Evolutionary conservation across 2,797 vertebrate genomes (phyloP).

Genomic region (Malurus leucopterus): DNA sequence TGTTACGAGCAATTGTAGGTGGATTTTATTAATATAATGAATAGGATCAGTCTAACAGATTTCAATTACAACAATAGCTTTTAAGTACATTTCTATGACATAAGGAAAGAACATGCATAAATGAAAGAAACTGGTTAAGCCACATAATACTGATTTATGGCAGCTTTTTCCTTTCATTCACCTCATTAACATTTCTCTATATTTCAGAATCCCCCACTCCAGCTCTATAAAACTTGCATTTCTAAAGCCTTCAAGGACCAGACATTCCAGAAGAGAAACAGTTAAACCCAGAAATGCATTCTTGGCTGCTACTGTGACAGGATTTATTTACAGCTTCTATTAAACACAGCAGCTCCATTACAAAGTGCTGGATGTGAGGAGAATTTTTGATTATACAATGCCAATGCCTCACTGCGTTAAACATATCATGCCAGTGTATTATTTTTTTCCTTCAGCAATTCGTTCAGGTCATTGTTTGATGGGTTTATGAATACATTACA

Average conservation of each 20-base stretch:
- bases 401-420: constrained; percentile 65
- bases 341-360: constrained; percentile 75
- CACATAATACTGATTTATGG: constrained; percentile 55
- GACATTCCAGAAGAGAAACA: constrained; percentile 60
- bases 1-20: constrained; percentile 62
- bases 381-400: constrained; percentile 82
- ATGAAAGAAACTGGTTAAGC: constrained; percentile 60
- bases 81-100: constrained; percentile 64
- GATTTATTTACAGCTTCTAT: constrained; percentile 71
- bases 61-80: constrained; percentile 69
- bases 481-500: constrained; percentile 75
- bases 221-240: constrained; percentile 8
- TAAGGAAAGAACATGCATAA: constrained; percentile 56
- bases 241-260: constrained; percentile 9
- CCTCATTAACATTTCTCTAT: constrained; percentile 29
- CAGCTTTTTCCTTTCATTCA: constrained; percentile 51
- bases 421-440: constrained; percentile 55
- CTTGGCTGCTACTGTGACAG: constrained; percentile 67
- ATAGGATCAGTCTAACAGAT: constrained; percentile 63
- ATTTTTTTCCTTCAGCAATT: constrained; percentile 59
- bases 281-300: constrained; percentile 65
- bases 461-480: constrained; percentile 74
- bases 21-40: constrained; percentile 69
- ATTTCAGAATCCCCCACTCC: constrained; percentile 13
- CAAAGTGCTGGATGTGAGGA: constrained; percentile 79